Evolutionary conservation across 1,140 invertebrate species (phyloP).

Genomic region (Apocrypta bakeri): DNA sequence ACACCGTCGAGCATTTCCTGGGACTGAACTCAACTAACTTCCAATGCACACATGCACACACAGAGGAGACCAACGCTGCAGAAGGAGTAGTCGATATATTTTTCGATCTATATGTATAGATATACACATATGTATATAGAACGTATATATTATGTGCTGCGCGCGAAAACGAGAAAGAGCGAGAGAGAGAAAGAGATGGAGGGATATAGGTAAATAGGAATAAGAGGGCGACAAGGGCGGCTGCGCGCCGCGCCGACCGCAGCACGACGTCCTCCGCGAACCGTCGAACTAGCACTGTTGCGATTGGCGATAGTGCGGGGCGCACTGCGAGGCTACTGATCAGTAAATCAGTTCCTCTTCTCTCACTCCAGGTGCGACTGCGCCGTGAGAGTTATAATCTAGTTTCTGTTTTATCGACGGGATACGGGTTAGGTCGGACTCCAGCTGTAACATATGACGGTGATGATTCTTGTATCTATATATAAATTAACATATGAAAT

Average conservation of each 20-base stretch:
- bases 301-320: not conserved
- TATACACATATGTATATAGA: not conserved
- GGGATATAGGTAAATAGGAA: too few relatives aligned
- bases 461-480: too few relatives aligned
- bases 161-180: not conserved
- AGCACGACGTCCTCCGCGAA: slow-evolving; percentile 18
- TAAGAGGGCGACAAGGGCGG: not conserved
- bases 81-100: not conserved
- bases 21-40: not conserved
- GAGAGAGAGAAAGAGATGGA: slow-evolving; percentile 2
- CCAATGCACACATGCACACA: not conserved
- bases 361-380: not conserved
- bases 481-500: too few relatives aligned
- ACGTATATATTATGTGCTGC: too few relatives aligned
- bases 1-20: not conserved
- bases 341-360: too few relatives aligned
- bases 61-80: not conserved
- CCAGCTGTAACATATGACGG: not conserved
- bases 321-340: not conserved
- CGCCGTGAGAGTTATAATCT: not conserved
- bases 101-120: not conserved
- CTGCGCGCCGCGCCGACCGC: not conserved
- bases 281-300: slow-evolving; percentile 5
- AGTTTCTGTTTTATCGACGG: not conserved
- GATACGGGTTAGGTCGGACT: not conserved